phyloP scores from a whole-genome alignment of 2,888 invertebrate genomes.

The Chydorus sphaericus region DNA sequence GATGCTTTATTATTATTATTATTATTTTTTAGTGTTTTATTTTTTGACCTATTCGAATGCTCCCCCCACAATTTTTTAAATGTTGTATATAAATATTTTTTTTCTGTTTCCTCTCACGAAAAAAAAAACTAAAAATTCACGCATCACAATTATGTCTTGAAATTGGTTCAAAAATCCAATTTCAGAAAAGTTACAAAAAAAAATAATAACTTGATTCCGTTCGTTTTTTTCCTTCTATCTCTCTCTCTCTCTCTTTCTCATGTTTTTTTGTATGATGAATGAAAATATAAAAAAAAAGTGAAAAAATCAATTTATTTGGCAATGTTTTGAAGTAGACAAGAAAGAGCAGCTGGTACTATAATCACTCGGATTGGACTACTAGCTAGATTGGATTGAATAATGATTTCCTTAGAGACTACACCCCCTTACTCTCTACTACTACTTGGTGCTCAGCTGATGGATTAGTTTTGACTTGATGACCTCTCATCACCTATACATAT shows the following conservation, averaged over 20 bases:
- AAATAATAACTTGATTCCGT: not conserved
- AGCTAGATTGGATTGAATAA: not conserved
- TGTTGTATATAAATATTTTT: no score
- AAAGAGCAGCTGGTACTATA: not conserved
- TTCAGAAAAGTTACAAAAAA: no score
- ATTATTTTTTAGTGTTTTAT: no score
- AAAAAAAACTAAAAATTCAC: no score
- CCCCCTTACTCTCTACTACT: not conserved
- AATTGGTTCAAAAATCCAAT: no score
- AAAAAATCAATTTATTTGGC: not conserved
- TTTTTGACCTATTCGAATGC: no score
- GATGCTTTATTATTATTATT: no score
- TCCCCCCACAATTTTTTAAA: no score
- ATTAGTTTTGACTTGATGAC: not conserved
- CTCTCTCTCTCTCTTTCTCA: not conserved
- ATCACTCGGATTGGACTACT: not conserved
- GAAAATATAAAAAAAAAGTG: not conserved
- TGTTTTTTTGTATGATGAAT: not conserved
- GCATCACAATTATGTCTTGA: no score
- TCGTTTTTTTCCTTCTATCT: not conserved
- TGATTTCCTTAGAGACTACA: constrained; percentile 3
- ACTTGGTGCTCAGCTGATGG: not conserved
- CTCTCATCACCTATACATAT: not conserved
- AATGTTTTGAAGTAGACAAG: not conserved
- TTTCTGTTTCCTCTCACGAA: no score